Evolutionary conservation across 1,140 invertebrate species (phyloP), one percentile per base, ranked within the genome.

Genomic region (Drosophila lacertosa): DNA sequence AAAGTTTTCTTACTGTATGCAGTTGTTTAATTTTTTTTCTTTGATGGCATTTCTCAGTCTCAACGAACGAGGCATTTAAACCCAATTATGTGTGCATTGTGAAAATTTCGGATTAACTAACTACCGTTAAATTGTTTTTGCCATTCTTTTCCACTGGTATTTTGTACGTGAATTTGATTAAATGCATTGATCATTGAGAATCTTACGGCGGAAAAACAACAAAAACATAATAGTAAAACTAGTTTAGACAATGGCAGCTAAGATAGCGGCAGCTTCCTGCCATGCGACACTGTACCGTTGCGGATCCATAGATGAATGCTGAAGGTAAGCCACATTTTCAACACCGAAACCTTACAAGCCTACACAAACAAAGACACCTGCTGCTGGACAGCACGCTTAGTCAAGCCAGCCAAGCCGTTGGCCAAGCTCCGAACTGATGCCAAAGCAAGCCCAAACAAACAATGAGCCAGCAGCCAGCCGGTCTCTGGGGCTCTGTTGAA

Each of bases 271-370:
- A 55, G 77, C 82, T 81, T 83, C 75, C 80, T 78, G 68, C 45
- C 55, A 63, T 58, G 42, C 44, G 57, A 60, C 44, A 51, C 20
- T 24, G 48, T 53, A 74, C 45, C 53, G 74, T 69, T 82, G 64
- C 67, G 72, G 53, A 39, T 40, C 39, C 29, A 60, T 2, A 62
- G 58, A 40, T 58, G 39, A 50, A 51, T 35, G 54, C 58, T 59
- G 81, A 86, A 86, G 81, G 81, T 88, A 86, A 86, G 82, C 81
- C 77, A 74, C 82, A 86, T 88, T 86, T 84, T 81, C 68, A 57
- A 42, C 67, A 67, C 22, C 60, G 32, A 70, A 44, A 65, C 48
- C 67, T 42, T 47, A 58, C 53, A 29, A 29, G 9, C 50, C 37
- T 65, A 42, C 40, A 51, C 15, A 59, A 40, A 79, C 42, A 64